Evolutionary conservation across 2,113 vertebrate genomes (phyloP).

Genomic region (Myodes glareolus): DNA sequence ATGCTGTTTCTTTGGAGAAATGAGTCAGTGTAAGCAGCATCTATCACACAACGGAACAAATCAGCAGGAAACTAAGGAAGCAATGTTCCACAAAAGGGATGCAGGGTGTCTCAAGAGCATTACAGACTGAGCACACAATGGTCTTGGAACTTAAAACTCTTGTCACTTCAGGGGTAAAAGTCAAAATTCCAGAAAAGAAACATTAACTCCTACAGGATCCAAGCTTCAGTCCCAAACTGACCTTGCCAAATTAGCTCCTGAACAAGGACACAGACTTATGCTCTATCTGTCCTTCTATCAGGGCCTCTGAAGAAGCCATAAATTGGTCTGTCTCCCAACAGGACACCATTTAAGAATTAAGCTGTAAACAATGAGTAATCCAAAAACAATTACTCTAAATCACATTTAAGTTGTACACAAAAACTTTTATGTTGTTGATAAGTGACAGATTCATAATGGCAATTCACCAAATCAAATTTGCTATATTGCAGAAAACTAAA

Average conservation of each 20-base stretch:
- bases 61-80: neutral
- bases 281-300: neutral
- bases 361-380: neutral
- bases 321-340: neutral
- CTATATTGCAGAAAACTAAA: neutral
- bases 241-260: neutral
- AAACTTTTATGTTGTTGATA: neutral
- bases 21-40: neutral
- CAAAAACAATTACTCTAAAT: neutral
- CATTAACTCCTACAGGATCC: neutral
- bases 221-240: too few relatives aligned
- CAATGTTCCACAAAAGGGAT: neutral
- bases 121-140: neutral
- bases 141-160: neutral
- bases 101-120: neutral
- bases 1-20: neutral
- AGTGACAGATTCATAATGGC: neutral
- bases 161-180: neutral
- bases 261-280: neutral
- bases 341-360: neutral
- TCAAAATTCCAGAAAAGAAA: neutral
- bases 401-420: neutral
- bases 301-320: neutral
- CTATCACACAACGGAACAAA: neutral
- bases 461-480: neutral